Conservation (phyloP, 2,113 vertebrate species). For the Sphaerodactylus townsendi region DNA sequence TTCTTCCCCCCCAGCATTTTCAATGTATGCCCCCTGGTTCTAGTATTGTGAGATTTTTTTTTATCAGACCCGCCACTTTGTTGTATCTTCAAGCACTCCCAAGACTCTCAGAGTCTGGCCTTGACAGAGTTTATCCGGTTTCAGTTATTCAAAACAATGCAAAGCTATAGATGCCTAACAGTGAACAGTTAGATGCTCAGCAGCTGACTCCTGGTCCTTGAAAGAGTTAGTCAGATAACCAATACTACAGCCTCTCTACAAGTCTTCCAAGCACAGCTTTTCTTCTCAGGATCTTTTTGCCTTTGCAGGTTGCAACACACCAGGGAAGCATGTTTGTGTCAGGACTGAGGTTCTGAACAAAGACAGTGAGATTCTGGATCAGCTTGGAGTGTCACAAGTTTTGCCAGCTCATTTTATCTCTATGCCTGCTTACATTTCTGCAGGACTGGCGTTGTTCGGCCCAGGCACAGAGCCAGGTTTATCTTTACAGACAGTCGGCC, state of each 20-base stretch:
- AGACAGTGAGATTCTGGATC: neutral
- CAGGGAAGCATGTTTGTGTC: neutral
- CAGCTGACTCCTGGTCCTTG: neutral
- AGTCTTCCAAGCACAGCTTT: neutral
- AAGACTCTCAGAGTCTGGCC: neutral
- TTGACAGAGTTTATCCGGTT: neutral
- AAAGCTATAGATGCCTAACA: neutral
- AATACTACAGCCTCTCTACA: neutral
- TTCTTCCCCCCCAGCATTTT: no score
- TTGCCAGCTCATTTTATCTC: neutral
- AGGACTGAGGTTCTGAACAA: neutral
- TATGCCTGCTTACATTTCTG: neutral
- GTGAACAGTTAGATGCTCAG: neutral
- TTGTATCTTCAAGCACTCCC: neutral
- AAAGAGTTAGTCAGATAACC: neutral
- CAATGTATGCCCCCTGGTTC: no score
- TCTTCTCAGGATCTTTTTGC: neutral
- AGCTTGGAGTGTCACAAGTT: neutral
- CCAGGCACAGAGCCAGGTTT: neutral
- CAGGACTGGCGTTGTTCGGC: neutral
- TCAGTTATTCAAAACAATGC: neutral
- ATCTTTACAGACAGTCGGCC: neutral
- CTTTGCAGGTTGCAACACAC: neutral
- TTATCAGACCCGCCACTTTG: no score
- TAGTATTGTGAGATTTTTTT: no score